Conservation (phyloP, 1,140 invertebrate species). For the Brachionus angularis region DNA sequence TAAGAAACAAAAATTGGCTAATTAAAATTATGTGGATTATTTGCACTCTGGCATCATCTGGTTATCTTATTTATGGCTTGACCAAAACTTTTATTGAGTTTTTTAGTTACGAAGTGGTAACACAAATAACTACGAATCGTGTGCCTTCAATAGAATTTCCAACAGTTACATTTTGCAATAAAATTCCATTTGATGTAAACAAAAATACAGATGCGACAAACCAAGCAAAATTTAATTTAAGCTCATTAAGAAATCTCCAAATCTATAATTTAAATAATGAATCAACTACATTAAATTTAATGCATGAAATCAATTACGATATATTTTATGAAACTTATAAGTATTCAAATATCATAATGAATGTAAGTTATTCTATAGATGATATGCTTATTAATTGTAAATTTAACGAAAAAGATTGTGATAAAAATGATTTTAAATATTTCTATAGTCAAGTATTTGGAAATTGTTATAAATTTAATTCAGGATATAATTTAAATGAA, state of each 20-base stretch:
- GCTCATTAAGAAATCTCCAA: no score
- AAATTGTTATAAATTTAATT: constrained; percentile 38
- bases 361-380: no score
- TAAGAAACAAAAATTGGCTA: no score
- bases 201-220: not conserved
- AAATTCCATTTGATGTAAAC: not conserved
- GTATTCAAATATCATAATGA: no score
- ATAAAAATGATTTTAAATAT: constrained; percentile 9
- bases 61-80: no score
- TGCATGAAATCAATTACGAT: not conserved
- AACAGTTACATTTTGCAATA: constrained; percentile 16
- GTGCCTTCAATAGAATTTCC: not conserved
- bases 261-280: not conserved
- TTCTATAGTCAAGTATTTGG: not conserved
- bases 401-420: no score
- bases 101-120: not conserved
- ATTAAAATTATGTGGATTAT: no score
- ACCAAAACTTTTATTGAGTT: no score
- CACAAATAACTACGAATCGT: not conserved
- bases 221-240: no score
- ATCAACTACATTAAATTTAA: not conserved
- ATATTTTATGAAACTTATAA: no score
- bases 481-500: not conserved
- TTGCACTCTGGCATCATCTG: no score
- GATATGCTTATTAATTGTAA: no score